These are phyloP conservation scores for Diorhabda elongata DNA, from an alignment of 1,140 invertebrate genomes.

Conservation along the genomic window DNA sequence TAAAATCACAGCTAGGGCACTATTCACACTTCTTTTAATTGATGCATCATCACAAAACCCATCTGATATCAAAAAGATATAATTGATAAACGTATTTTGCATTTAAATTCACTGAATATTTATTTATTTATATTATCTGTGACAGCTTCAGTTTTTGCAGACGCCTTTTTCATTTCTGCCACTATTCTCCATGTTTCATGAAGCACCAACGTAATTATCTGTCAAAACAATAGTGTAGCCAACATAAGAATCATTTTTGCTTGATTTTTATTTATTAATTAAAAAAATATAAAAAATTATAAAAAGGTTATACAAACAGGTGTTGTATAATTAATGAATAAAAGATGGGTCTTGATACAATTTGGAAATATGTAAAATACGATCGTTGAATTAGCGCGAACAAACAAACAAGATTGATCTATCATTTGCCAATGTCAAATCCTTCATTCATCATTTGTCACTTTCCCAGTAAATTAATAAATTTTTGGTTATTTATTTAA, in stretches of 20 bases:
- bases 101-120: slow-evolving; percentile 10
- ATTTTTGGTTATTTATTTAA: slow-evolving; percentile 3
- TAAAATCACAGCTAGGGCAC: slow-evolving; percentile 16
- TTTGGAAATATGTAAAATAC: too few relatives aligned
- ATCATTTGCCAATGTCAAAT: too few relatives aligned
- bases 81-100: background rate
- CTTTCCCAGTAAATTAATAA: background rate
- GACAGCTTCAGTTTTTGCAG: slow-evolving; percentile 17
- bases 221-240: background rate
- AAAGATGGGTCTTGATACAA: too few relatives aligned
- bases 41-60: slow-evolving; percentile 5
- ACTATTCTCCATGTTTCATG: slow-evolving; percentile 7
- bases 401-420: too few relatives aligned
- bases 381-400: too few relatives aligned
- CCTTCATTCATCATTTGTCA: background rate
- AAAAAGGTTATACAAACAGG: too few relatives aligned
- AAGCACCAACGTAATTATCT: background rate
- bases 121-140: slow-evolving; percentile 18
- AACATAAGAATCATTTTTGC: background rate
- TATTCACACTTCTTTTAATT: slow-evolving; percentile 8
- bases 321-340: too few relatives aligned
- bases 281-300: too few relatives aligned
- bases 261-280: background rate
- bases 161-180: slow-evolving; percentile 20
- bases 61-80: slow-evolving; percentile 5